These are phyloP conservation scores for Stegodyphus mimosarum DNA, from an alignment of 1,140 invertebrate genomes.

Conservation along the genomic window DNA sequence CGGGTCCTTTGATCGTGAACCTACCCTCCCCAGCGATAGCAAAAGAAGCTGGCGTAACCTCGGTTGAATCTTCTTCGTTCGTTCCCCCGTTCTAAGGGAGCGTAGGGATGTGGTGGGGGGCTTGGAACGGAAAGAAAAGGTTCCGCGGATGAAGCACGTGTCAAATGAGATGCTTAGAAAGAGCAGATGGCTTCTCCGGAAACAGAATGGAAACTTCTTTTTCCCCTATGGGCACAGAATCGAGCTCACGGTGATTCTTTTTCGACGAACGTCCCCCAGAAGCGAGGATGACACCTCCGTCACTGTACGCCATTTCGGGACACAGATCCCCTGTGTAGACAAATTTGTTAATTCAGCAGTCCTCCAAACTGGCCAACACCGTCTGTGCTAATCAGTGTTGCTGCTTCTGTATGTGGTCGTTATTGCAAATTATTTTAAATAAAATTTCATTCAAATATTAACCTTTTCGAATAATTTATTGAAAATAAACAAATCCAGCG, in stretches of 20 bases:
- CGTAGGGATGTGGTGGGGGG: not conserved
- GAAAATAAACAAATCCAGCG: too few relatives aligned
- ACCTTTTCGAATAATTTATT: too few relatives aligned
- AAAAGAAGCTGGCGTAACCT: conserved; percentile 45
- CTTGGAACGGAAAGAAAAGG: conserved; percentile 5
- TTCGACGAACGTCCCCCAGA: not conserved
- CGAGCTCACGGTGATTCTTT: conserved; percentile 39
- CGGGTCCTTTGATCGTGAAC: conserved; percentile 54
- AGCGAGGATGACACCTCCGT: not conserved
- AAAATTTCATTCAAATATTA: too few relatives aligned
- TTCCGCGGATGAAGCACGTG: conserved; percentile 52
- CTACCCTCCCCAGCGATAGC: not conserved
- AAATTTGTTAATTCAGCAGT: too few relatives aligned
- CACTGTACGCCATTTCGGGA: not conserved
- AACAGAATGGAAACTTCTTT: conserved; percentile 60
- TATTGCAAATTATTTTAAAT: too few relatives aligned
- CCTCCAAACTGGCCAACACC: too few relatives aligned
- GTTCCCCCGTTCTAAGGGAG: not conserved
- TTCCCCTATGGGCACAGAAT: conserved; percentile 44
- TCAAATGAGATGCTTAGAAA: conserved; percentile 60
- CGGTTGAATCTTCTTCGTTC: conserved; percentile 27
- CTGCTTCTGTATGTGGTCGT: too few relatives aligned
- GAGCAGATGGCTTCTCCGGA: conserved; percentile 57
- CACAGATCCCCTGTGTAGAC: not conserved
- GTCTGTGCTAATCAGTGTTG: too few relatives aligned